Evolutionary conservation across 1,140 invertebrate genomes (phyloP), one percentile per base, ranked within the genome.

Genomic region (Cryptotermes secundus): DNA sequence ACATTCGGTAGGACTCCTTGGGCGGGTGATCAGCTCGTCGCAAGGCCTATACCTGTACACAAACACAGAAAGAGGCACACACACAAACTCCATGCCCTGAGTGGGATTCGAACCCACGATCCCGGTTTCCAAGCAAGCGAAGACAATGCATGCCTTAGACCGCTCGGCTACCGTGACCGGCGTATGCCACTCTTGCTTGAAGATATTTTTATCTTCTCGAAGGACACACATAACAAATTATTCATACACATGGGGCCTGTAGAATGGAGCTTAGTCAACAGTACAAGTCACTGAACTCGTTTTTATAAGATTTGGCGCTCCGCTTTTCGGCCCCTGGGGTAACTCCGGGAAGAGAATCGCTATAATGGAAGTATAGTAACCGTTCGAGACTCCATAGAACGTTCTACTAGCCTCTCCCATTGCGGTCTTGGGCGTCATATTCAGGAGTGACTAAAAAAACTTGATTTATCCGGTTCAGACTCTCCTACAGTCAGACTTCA

Each of bases 201-300:
- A 72, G 59, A 26, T 4, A n/a, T 6, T 31, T 7, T 26, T 7
- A 72, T 31, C 59, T 72, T 31, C 31, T 72, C 59, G 59, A 72
- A 72, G 59, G 59, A 72, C 59, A 72, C 59, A 72, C 26, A 31
- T 14, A 72, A 72, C 59, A 72, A 72, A 72, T 72, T 72, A 72
- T 72, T 72, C 59, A 59, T 59, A 59, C 53, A 59, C 59, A 72
- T 31, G 59, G 10, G 31, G 59, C 59, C n/a, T 31, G 59, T 14
- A 72, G 59, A n/a, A 72, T n/a, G n/a, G 59, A 72, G 59, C 26
- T n/a, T 72, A 72, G 59, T 72, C 59, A 31, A 72, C 59, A 72
- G 26, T 26, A 49, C 45, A 72, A 72, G 59, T 72, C 59, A 72
- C 26, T 72, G 59, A 72, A 72, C 59, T 72, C 59, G 19, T 49